Conservation (phyloP, 35 echinoderm and acorn worm species). For the Heliocidaris erythrogramma region DNA sequence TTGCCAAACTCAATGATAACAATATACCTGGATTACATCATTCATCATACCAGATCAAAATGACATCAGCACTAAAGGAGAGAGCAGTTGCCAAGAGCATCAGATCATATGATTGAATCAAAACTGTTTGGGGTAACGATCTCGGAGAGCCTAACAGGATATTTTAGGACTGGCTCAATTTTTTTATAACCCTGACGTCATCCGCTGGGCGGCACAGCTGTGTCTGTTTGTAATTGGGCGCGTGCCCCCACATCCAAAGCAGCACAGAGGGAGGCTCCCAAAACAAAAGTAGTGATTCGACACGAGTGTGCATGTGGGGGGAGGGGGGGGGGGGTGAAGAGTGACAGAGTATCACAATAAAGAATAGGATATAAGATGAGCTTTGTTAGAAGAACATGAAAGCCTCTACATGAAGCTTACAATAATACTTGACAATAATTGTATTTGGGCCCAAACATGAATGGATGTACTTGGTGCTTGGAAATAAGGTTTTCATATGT, state of each 20-base stretch:
- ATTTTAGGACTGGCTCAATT: not conserved
- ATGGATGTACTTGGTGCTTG: too few relatives aligned
- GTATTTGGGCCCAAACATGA: too few relatives aligned
- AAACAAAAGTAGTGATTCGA: not conserved
- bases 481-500: too few relatives aligned
- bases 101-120: not conserved
- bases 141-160: not conserved
- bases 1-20: not conserved
- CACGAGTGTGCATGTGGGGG: not conserved
- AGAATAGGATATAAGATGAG: not conserved
- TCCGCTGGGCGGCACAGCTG: not conserved
- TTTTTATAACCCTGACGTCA: not conserved
- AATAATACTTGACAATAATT: too few relatives aligned
- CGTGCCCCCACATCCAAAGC: not conserved
- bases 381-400: too few relatives aligned
- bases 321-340: not conserved
- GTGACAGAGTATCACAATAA: not conserved
- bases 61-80: not conserved
- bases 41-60: slow-evolving; percentile 12
- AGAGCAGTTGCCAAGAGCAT: not conserved
- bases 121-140: not conserved
- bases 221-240: slow-evolving; percentile 2
- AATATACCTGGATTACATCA: not conserved
- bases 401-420: too few relatives aligned
- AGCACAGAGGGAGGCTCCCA: not conserved